Evolutionary conservation across 2,888 invertebrate species (phyloP).

Genomic region (Cantharis lateralis): DNA sequence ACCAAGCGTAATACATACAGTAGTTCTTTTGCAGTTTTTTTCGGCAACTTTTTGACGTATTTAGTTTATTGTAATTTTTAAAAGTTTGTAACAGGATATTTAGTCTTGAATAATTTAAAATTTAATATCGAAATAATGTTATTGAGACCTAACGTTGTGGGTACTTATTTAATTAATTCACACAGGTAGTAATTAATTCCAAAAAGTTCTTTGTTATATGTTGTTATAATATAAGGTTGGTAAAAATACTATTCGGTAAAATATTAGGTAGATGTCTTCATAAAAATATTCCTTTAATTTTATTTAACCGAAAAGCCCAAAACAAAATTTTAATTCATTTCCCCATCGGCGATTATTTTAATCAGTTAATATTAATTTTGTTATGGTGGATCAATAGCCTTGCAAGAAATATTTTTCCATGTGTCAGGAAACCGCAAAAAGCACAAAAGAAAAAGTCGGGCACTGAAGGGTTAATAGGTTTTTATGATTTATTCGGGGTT

Average conservation of each 20-base stretch:
- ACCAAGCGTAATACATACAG: neutral
- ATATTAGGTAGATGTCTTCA: neutral
- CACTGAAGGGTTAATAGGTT: no score
- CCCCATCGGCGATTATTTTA: no score
- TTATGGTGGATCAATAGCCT: no score
- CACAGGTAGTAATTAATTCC: neutral
- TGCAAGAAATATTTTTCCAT: no score
- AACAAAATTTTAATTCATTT: no score
- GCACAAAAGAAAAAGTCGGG: no score
- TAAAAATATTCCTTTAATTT: neutral
- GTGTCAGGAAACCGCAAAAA: no score
- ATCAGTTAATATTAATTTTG: no score
- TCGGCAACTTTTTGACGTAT: neutral
- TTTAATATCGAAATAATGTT: neutral
- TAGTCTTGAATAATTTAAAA: neutral
- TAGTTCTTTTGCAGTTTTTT: constrained; percentile 4
- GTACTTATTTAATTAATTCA: neutral
- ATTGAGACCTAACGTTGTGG: neutral
- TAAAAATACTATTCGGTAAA: neutral
- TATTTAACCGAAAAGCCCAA: no score
- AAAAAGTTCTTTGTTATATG: neutral
- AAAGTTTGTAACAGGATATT: neutral
- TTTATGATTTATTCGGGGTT: no score
- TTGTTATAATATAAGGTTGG: neutral
- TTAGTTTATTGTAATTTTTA: neutral